A percentile compares a stretch with the other conserved stretches of the same genome.
Evolutionary conservation across 1,140 invertebrate species (phyloP).

Genomic region (Bombus waltoni): DNA sequence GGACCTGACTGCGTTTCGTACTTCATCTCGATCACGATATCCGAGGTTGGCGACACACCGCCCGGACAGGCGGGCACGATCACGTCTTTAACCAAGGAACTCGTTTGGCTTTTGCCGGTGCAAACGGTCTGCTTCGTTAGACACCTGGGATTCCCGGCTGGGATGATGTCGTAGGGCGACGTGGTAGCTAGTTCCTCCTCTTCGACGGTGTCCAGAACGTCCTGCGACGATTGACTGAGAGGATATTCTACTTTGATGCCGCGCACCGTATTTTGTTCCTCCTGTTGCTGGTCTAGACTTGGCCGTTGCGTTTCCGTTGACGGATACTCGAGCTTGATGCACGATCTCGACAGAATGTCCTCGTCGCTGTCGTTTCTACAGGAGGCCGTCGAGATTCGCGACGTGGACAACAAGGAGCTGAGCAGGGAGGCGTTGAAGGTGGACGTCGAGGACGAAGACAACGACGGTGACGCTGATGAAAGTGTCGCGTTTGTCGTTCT

Average conservation of each 20-base stretch:
- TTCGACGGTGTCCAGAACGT: slow-evolving; percentile 60
- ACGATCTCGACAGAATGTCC: slow-evolving; percentile 46
- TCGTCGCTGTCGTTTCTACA: slow-evolving; percentile 50
- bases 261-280: neutral
- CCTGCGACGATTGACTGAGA: slow-evolving; percentile 59
- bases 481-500: slow-evolving; percentile 25
- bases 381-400: slow-evolving; percentile 46
- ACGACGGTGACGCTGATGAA: slow-evolving; percentile 44
- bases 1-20: slow-evolving; percentile 78
- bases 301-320: slow-evolving; percentile 14
- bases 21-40: slow-evolving; percentile 78
- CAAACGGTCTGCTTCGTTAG: neutral
- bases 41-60: slow-evolving; percentile 60
- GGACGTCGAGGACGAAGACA: slow-evolving; percentile 52
- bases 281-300: slow-evolving; percentile 22
- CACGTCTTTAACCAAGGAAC: slow-evolving; percentile 49
- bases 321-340: slow-evolving; percentile 65
- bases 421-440: slow-evolving; percentile 73
- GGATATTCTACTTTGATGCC: slow-evolving; percentile 69
- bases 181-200: slow-evolving; percentile 67
- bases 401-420: slow-evolving; percentile 72
- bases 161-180: slow-evolving; percentile 73
- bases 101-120: slow-evolving; percentile 27
- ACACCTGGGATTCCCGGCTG: slow-evolving; percentile 30
- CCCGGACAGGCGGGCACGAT: slow-evolving; percentile 29